These are phyloP conservation scores for Brachionus sp. DNA, from an alignment of 1,140 invertebrate species.

Conservation along the genomic window DNA sequence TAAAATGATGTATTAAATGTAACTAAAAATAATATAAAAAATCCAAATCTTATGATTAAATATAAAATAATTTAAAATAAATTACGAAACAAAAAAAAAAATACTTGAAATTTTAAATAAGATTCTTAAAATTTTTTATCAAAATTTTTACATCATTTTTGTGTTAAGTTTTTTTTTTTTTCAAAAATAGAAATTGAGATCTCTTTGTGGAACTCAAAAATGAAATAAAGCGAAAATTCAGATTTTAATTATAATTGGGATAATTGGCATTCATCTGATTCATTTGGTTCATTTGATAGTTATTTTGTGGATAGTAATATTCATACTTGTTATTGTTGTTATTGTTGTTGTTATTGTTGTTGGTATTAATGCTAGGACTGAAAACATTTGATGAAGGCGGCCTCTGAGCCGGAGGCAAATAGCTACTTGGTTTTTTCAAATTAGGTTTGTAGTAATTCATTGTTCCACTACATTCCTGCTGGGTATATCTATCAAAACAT, in stretches of 20 bases:
- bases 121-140: background rate
- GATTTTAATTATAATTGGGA: conserved; percentile 3
- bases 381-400: conserved; percentile 20
- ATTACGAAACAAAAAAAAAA: background rate
- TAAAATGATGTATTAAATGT: background rate
- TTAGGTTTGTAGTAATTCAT: conserved; percentile 40
- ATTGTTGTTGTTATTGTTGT: background rate
- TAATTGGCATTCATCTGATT: conserved; percentile 5
- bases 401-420: background rate
- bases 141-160: conserved; percentile 6
- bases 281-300: conserved; percentile 19
- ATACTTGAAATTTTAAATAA: background rate
- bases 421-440: conserved; percentile 40
- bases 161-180: background rate
- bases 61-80: background rate
- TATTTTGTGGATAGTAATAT: conserved; percentile 3
- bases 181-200: background rate
- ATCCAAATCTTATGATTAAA: background rate
- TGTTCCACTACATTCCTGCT: background rate
- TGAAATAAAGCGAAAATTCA: background rate
- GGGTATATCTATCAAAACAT: conserved; percentile 41
- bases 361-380: background rate
- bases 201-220: background rate
- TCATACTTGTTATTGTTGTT: background rate
- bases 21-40: conserved; percentile 1